Evolutionary conservation across 2,113 vertebrate species (phyloP).

Genomic region (Nothocercus julius): DNA sequence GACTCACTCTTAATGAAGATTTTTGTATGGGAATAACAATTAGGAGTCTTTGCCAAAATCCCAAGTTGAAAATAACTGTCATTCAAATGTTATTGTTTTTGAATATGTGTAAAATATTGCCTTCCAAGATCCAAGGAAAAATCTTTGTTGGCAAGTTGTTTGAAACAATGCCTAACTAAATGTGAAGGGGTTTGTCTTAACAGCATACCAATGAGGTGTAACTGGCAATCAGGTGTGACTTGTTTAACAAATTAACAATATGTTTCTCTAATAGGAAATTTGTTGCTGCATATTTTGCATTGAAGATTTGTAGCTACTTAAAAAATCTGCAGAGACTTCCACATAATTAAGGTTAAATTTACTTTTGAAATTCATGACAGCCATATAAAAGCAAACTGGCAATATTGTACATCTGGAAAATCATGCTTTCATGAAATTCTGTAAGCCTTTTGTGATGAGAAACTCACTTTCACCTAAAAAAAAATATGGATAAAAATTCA

Average conservation of each 20-base stretch:
- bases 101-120: slow-evolving; percentile 23
- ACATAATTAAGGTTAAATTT: slow-evolving; percentile 62
- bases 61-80: slow-evolving; percentile 56
- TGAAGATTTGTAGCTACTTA: slow-evolving; percentile 46
- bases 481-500: slow-evolving; percentile 23
- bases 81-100: slow-evolving; percentile 53
- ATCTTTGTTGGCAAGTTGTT: slow-evolving; percentile 40
- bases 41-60: slow-evolving; percentile 49
- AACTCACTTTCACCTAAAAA: slow-evolving; percentile 22
- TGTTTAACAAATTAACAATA: slow-evolving; percentile 71
- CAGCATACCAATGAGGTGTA: slow-evolving; percentile 62
- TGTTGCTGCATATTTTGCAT: slow-evolving; percentile 36
- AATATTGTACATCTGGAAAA: slow-evolving; percentile 34
- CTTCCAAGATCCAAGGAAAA: slow-evolving; percentile 47
- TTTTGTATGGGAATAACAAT: slow-evolving; percentile 61
- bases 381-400: slow-evolving; percentile 50
- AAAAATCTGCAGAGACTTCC: slow-evolving; percentile 50
- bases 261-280: slow-evolving; percentile 65
- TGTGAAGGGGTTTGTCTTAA: slow-evolving; percentile 43
- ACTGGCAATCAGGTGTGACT: slow-evolving; percentile 57
- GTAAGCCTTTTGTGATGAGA: slow-evolving; percentile 10
- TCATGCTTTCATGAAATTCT: slow-evolving; percentile 34
- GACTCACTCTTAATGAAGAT: slow-evolving; percentile 49
- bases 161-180: slow-evolving; percentile 60
- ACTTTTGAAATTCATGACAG: slow-evolving; percentile 48